These are phyloP conservation scores for Osmoderma eremita DNA, from an alignment of 2,888 invertebrate species.

Conservation along the genomic window DNA sequence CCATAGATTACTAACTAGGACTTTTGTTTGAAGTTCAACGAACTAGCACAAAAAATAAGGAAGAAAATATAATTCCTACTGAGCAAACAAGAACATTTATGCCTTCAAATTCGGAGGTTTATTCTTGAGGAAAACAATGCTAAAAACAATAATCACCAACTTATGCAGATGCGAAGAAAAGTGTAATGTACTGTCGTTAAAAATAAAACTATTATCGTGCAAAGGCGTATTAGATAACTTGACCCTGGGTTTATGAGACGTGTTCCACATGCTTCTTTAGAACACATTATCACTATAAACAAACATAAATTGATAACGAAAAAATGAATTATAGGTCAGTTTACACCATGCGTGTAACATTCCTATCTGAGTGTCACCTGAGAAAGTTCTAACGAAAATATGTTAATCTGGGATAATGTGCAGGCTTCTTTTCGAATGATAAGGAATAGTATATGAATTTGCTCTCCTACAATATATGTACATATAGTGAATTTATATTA, in stretches of 20 bases:
- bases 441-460: too few species aligned
- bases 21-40: slow-evolving; percentile 2
- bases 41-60: not conserved
- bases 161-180: not conserved
- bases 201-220: slow-evolving; percentile 19
- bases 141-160: slow-evolving; percentile 10
- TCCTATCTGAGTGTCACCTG: not conserved
- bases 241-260: slow-evolving; percentile 6
- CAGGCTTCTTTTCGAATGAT: too few species aligned
- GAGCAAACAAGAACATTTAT: not conserved
- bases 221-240: slow-evolving; percentile 28
- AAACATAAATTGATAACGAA: slow-evolving; percentile 7
- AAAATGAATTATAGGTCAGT: slow-evolving; percentile 25
- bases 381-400: not conserved
- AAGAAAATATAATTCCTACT: not conserved
- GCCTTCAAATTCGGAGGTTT: not conserved
- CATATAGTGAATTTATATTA: too few species aligned
- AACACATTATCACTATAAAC: slow-evolving; percentile 4
- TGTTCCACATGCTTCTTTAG: not conserved
- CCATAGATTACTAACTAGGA: not conserved
- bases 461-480: too few species aligned
- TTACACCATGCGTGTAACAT: not conserved
- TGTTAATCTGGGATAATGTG: not conserved
- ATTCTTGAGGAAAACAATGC: not conserved
- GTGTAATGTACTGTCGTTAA: not conserved